Evolutionary conservation across 2,888 invertebrate genomes (phyloP).

Genomic region (Arctia plantaginis): DNA sequence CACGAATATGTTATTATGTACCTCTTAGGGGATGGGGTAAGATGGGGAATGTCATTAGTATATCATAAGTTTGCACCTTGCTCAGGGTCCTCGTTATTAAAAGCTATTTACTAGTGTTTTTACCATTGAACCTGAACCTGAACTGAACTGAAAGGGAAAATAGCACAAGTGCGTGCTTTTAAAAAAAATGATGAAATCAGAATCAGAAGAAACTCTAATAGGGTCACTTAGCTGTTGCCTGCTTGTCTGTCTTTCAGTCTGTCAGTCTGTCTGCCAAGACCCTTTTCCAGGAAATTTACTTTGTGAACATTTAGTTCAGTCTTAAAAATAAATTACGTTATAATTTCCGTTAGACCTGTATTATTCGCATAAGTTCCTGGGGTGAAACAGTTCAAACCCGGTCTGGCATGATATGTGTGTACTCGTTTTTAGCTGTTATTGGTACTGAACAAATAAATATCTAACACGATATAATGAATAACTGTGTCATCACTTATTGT

Average conservation of each 20-base stretch:
- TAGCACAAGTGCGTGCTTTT: conserved; percentile 30
- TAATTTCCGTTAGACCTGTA: no score
- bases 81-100: neutral
- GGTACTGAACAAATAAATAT: no score
- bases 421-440: no score
- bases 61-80: conserved; percentile 31
- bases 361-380: no score
- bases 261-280: neutral
- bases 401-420: no score
- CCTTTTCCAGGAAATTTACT: neutral
- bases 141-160: conserved; percentile 20
- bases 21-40: conserved; percentile 4
- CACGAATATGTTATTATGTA: conserved; percentile 15
- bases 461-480: neutral
- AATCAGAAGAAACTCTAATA: neutral
- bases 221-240: neutral
- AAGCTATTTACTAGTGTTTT: neutral
- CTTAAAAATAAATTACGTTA: neutral
- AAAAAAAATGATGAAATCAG: neutral
- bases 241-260: neutral
- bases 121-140: conserved; percentile 12
- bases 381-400: no score
- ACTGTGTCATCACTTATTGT: no score
- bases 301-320: neutral
- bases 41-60: conserved; percentile 32